These are phyloP conservation scores for Philhelius pedissequus DNA, from an alignment of 2,888 invertebrate genomes.

Conservation along the genomic window DNA sequence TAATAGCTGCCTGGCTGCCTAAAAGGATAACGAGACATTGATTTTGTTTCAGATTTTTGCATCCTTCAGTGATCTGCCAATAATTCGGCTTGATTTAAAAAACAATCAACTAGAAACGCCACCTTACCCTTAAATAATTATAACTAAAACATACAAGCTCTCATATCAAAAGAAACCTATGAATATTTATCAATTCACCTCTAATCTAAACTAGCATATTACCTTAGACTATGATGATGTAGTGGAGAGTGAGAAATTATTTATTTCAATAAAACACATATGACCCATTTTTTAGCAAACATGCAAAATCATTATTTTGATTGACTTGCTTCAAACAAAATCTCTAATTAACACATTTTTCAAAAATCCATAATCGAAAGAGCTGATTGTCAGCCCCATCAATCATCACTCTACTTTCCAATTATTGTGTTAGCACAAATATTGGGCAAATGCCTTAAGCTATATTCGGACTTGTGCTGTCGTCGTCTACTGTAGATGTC, in stretches of 20 bases:
- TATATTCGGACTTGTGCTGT: background rate
- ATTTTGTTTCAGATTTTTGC: too few species aligned
- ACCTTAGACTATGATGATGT: too few species aligned
- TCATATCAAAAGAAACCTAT: too few species aligned
- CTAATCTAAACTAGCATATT: too few species aligned
- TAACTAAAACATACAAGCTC: too few species aligned
- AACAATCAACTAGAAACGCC: too few species aligned
- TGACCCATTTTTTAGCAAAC: background rate
- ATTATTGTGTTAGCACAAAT: slow-evolving; percentile 49
- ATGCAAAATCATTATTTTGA: background rate
- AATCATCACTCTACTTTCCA: slow-evolving; percentile 53
- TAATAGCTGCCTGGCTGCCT: too few species aligned
- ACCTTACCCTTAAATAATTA: too few species aligned
- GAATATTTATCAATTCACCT: background rate
- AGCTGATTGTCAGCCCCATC: slow-evolving; percentile 5
- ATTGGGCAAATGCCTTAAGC: slow-evolving; percentile 45
- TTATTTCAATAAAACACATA: background rate
- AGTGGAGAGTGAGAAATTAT: background rate
- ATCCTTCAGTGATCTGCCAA: too few species aligned
- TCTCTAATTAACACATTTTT: slow-evolving; percentile 16
- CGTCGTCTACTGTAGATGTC: too few species aligned
- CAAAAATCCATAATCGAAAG: background rate
- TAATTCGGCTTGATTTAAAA: too few species aligned
- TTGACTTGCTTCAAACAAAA: slow-evolving; percentile 2
- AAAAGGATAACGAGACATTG: too few species aligned